Conservation (phyloP, 2,113 vertebrate species). For the Macrotus californicus region DNA sequence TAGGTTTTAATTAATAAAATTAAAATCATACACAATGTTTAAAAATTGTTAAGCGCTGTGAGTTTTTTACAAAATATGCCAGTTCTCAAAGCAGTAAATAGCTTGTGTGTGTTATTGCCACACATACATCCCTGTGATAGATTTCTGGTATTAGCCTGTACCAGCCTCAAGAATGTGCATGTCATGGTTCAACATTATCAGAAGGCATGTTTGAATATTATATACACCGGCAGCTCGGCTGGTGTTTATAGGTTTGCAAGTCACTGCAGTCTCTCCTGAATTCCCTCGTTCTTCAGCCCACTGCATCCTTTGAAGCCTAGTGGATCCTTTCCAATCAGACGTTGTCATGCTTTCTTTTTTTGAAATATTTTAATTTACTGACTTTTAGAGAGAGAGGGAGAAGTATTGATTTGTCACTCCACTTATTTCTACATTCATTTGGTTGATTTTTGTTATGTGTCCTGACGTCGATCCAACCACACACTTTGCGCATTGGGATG, state of each 20-base stretch:
- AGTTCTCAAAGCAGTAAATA: background rate
- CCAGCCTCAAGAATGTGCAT: background rate
- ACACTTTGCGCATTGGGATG: no score
- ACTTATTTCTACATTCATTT: no score
- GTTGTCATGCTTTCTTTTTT: background rate
- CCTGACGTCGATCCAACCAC: no score
- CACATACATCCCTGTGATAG: background rate
- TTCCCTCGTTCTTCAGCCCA: background rate
- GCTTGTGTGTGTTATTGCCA: background rate
- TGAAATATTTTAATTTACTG: no score
- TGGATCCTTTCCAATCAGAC: background rate
- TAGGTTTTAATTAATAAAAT: slow-evolving; percentile 2
- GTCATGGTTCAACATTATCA: background rate
- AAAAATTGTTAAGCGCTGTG: background rate
- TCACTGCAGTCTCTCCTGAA: background rate
- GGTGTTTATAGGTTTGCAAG: background rate
- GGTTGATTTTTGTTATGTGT: no score
- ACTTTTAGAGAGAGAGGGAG: no score
- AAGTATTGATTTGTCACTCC: no score
- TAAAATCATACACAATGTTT: background rate
- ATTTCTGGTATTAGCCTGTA: background rate
- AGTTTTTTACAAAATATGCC: background rate
- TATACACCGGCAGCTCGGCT: background rate
- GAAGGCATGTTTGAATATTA: background rate
- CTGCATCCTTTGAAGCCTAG: background rate